Base-by-base conservation (phyloP, 2,797 vertebrate genomes). In the Pitangus sulphuratus region DNA sequence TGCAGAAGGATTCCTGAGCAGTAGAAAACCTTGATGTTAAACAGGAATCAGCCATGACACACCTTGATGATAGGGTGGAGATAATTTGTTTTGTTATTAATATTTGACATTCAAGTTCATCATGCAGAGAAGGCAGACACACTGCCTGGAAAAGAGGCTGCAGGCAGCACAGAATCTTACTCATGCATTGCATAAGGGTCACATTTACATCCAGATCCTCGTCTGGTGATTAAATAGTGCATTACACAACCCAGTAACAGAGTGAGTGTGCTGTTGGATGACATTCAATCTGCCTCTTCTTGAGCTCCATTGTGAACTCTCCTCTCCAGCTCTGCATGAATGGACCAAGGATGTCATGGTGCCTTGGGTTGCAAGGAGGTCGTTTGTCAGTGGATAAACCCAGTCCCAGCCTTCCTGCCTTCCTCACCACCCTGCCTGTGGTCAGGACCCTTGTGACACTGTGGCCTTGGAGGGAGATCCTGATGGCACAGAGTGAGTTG, bases 41-140 rank as follows among this genome's bases (percentile, higher is more conserved):
- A 94, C 89, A 95, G 65, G 86, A 91, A 94, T 92, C 89, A 95
- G 72, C 81, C 2, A 0, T 1, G 85, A 86, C 97, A 97, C 97
- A 96, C 97, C 97, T 98, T 97, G 92, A 97, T 97, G 97, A 94
- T 44, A 68, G 44, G 89, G 94, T 95, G 93, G 93, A 95, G 95
- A 96, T 97, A 96, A 97, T 96, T 95, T 95, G 90, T 96, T 93
- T 96, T 95, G 95, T 95, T 96, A 96, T 97, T 97, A 90, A 86
- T 45, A 92, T 90, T 81, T 84, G 92, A 93, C 89, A 90, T 92
- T 74, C 79, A 96, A 24, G 93, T 93, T 96, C 91, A 96, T 97
- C 93, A 90, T 87, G 79, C 17, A 30, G 71, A 79, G 87, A 93
- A 93, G 80, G 79, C 92, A 93, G 79, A 92, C 66, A 3, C 84